Evolutionary conservation across 2,113 vertebrate genomes (phyloP), one percentile per base, ranked within the genome.

Genomic region (Syrmaticus mikado): DNA sequence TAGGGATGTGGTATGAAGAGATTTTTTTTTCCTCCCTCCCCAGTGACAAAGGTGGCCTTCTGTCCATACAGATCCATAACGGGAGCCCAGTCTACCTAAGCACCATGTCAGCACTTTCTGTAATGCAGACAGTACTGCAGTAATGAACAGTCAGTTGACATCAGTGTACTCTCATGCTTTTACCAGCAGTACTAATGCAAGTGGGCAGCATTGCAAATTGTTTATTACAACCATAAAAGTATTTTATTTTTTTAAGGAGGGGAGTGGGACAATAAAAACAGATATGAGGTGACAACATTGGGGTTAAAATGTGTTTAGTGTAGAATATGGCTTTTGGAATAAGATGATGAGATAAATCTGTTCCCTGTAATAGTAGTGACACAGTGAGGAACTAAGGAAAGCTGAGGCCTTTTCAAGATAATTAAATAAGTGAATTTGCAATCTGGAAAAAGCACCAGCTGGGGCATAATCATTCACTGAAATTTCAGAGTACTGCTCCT

Each of bases 341-440:
- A 87, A 74, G 82, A 77, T 95, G 87, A 89, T 93, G 87, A 91
- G 76, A 94, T 85, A 87, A 90, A 94, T 95, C 92, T 94, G 87
- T 91, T 96, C 53, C 13, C 68, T 4, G 2, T 95, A 95, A 93
- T 91, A 90, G 90, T 93, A 80, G 64, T 87, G 79, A 85, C 90
- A 94, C 93, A 85, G 80, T 85, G 72, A 79, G 82, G 65, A 91
- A 93, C 92, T 95, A 45, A 52, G 87, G 60, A 94, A 95, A 95
- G 65, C 94, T 93, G 90, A 90, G 38, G 75, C 82, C 82, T 95
- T 94, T 89, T 93, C 92, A 87, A 41, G 72, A 90, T 95, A 95
- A 96, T 95, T 93, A 93, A 95, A 92, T 95, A 96, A 95, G 90
- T 96, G 91, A 90, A 94, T 96, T 95, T 93, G 85, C 96, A 95